These are phyloP conservation scores for Lysiphlebus fabarum DNA, from an alignment of 1,140 invertebrate genomes.

Conservation along the genomic window DNA sequence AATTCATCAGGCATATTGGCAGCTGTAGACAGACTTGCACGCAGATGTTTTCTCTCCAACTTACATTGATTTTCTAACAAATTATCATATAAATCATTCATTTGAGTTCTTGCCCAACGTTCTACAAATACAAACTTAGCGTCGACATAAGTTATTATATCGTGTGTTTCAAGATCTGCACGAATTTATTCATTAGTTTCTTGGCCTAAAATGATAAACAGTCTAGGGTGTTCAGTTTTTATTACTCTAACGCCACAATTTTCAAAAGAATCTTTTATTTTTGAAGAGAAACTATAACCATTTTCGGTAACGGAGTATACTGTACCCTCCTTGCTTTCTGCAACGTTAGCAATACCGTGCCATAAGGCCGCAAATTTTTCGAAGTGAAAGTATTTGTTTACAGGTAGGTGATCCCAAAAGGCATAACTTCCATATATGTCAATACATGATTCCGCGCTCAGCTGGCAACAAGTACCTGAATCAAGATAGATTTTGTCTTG, in stretches of 20 bases:
- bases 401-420: too few relatives aligned
- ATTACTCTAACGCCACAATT: not conserved
- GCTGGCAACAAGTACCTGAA: too few relatives aligned
- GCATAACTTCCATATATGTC: too few relatives aligned
- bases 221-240: not conserved
- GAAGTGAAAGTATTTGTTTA: too few relatives aligned
- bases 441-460: too few relatives aligned
- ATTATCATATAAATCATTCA: slow-evolving; percentile 9
- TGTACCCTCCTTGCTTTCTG: too few relatives aligned
- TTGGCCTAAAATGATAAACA: not conserved
- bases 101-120: slow-evolving; percentile 8
- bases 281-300: too few relatives aligned
- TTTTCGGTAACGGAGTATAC: too few relatives aligned
- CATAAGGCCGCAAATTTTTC: too few relatives aligned
- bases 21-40: slow-evolving; percentile 10
- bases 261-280: too few relatives aligned
- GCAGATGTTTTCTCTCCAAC: slow-evolving; percentile 9
- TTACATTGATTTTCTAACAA: not conserved
- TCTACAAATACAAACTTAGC: slow-evolving; percentile 23
- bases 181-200: not conserved
- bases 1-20: slow-evolving; percentile 22
- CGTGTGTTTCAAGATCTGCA: not conserved
- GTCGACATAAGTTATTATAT: slow-evolving; percentile 23
- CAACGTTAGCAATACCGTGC: too few relatives aligned
- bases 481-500: too few relatives aligned